A percentile compares a stretch with the other conserved stretches of the same genome.
Conservation (phyloP, 35 echinoderm and acorn worm species). For the Patiria miniata region DNA sequence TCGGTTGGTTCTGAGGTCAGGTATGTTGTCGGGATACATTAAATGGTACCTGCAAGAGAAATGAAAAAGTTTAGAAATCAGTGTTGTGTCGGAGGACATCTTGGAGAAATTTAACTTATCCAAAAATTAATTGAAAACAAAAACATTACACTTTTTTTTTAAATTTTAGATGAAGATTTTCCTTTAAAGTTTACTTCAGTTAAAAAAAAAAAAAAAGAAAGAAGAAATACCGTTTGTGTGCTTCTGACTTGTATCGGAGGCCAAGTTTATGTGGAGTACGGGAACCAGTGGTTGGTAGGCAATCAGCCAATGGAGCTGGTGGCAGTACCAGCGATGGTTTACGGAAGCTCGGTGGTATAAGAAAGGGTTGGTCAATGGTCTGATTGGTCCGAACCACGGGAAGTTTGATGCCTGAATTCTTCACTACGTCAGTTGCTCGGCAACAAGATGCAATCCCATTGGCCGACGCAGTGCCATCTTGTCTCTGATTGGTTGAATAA, state of each 20-base stretch:
- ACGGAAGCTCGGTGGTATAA: background rate
- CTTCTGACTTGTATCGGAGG: slow-evolving; percentile 85
- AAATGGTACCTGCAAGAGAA: slow-evolving; percentile 59
- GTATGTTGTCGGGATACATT: slow-evolving; percentile 65
- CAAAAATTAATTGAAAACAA: background rate
- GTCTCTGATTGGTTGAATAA: background rate
- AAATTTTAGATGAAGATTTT: too few species aligned
- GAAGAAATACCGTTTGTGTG: slow-evolving; percentile 74
- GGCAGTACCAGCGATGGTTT: slow-evolving; percentile 47
- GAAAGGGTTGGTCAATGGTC: too few species aligned
- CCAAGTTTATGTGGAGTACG: slow-evolving; percentile 74
- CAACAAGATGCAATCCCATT: too few species aligned
- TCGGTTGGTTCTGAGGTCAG: slow-evolving; percentile 68
- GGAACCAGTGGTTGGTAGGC: slow-evolving; percentile 63
- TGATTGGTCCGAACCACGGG: background rate
- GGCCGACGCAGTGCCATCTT: background rate
- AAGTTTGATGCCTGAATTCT: background rate
- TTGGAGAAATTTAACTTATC: background rate
- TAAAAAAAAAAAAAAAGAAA: too few species aligned
- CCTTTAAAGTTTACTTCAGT: too few species aligned
- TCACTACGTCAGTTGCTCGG: background rate
- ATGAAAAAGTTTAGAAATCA: background rate
- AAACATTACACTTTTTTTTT: too few species aligned
- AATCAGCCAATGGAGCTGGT: slow-evolving; percentile 76
- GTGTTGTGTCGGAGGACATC: background rate